Base-by-base conservation (phyloP, 2,797 vertebrate species). In the Acanthiza pusilla region DNA sequence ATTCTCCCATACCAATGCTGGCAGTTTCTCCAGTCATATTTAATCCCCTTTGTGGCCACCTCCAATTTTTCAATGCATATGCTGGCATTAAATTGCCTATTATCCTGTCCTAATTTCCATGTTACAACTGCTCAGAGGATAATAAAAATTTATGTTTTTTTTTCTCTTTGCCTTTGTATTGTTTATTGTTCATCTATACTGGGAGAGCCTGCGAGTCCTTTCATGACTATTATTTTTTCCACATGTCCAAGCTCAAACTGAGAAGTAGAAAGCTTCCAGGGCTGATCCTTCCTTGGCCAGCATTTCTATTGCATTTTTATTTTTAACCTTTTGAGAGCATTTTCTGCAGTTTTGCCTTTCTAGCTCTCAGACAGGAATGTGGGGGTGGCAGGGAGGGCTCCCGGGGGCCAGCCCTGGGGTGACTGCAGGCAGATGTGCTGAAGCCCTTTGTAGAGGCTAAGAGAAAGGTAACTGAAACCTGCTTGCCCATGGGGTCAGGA, bases 151-250 rank as follows among this genome's bases (percentile, higher is more conserved):
- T 75, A 51, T 74, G 25, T 54, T 74, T 65, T 81, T 71, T 34
- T 38, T 55, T 77, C n/a, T 71, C 25, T 79, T 66, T 80, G 42
- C 84, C 40, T 72, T 67, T 78, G 16, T 54, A 53, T 70, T 70
- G 70, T 72, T 96, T 94, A 53, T 81, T 92, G 70, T 88, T 91
- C 73, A 40, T 79, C 51, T 68, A 40, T 65, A 68, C 19, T 60
- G 73, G 48, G 73, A 92, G n/a, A 66, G 76, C 58, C 66, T 81
- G 29, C 23, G 68, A 93, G 63, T 91, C 47, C 51, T 94, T 91
- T 92, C 85, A 88, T 42, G 58, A 88, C 87, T 92, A 58, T 96
- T 95, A 88, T 96, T 94, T 95, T 92, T 95, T 78, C 94, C 93
- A 94, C 89, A 89, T 92, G 92, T 96, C 92, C 87, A 88, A 88